Evolutionary conservation across 2,888 invertebrate species (phyloP).

Genomic region (Odontothrips loti): DNA sequence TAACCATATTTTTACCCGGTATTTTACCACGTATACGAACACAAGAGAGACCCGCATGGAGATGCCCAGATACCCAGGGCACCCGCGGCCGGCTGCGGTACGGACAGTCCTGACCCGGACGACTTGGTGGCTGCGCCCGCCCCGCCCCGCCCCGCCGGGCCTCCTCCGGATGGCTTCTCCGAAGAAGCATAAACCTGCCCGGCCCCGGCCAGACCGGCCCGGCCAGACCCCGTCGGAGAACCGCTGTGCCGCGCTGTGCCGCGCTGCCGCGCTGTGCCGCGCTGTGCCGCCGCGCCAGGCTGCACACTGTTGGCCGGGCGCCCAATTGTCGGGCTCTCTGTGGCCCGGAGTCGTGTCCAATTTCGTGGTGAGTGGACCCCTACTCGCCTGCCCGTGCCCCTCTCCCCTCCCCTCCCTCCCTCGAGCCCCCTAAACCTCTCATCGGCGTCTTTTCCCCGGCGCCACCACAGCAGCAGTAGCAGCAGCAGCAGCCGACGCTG

Average conservation of each 20-base stretch:
- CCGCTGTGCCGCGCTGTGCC: neutral
- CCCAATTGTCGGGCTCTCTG: constrained; percentile 12
- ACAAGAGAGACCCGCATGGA: too few relatives aligned
- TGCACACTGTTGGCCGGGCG: neutral
- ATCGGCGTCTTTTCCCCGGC: neutral
- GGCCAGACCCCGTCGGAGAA: too few relatives aligned
- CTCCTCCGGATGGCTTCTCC: neutral
- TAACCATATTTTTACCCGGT: too few relatives aligned
- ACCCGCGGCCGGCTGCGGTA: too few relatives aligned
- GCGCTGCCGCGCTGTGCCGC: neutral
- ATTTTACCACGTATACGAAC: too few relatives aligned
- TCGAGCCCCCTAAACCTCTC: neutral
- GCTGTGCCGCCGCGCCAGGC: neutral
- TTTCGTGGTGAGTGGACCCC: constrained; percentile 14
- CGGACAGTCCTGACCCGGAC: too few relatives aligned
- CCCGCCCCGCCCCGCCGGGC: neutral
- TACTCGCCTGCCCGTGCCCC: neutral
- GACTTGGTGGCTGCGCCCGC: too few relatives aligned
- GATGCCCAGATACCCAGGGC: too few relatives aligned
- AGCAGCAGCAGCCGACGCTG: neutral
- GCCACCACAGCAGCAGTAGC: neutral
- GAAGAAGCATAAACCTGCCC: neutral
- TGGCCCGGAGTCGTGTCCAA: constrained; percentile 20
- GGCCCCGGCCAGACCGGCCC: too few relatives aligned
- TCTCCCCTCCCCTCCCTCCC: neutral